Evolutionary conservation across 92 coral and sea anemone genomes (phyloP).

Genomic region (Metridium senile): DNA sequence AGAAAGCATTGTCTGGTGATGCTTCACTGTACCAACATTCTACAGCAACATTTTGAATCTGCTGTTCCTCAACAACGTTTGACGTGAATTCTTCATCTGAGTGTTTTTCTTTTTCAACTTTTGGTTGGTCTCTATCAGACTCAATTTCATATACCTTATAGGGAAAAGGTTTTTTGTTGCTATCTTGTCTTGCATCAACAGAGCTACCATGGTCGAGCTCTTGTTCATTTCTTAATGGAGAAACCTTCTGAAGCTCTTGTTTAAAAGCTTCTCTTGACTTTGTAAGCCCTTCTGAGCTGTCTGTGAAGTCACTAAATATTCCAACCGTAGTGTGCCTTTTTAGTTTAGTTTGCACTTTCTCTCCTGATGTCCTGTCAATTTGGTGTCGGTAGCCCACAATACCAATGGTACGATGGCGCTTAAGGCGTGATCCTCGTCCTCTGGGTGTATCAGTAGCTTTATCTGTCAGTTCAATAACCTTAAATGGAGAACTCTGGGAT

Average conservation of each 20-base stretch:
- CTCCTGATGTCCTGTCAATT: conserved; percentile 73
- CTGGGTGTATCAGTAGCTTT: conserved; percentile 38
- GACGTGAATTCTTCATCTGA: too few species aligned
- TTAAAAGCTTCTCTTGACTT: neutral
- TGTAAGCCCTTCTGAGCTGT: neutral
- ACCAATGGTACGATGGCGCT: conserved; percentile 94
- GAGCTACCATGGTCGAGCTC: neutral
- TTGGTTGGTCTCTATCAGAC: neutral
- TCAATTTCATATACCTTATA: conserved; percentile 37
- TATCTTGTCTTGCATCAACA: conserved; percentile 9
- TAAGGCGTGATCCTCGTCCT: conserved; percentile 57
- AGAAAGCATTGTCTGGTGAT: conserved; percentile 2
- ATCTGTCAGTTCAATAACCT: conserved; percentile 76
- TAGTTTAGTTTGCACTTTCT: conserved; percentile 64
- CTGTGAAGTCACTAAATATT: conserved; percentile 53
- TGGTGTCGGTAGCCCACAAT: conserved; percentile 89
- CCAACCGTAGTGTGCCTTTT: conserved; percentile 97
- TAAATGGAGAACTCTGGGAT: conserved; percentile 61
- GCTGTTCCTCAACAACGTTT: conserved; percentile 4
- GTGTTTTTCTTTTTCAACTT: neutral
- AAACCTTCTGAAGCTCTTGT: neutral
- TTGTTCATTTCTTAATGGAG: neutral
- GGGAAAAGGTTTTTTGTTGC: conserved; percentile 3
- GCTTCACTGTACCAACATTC: conserved; percentile 21
- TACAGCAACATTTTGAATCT: neutral